These are phyloP conservation scores for Callopanchax toddi DNA, from an alignment of 2,113 vertebrate species.

Conservation along the genomic window DNA sequence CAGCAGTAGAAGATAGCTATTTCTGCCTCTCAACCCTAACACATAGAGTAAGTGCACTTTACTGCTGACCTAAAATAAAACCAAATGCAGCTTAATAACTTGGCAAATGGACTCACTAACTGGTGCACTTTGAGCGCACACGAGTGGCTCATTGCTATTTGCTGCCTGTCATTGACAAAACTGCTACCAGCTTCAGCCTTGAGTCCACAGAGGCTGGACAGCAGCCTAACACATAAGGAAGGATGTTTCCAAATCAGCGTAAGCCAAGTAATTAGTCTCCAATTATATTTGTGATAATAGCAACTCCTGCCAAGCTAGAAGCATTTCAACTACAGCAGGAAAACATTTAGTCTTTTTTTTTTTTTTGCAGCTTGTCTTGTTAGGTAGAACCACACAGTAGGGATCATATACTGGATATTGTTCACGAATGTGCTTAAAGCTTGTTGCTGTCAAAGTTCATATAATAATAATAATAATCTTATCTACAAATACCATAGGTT, in stretches of 20 bases:
- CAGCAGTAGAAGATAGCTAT: slow-evolving; percentile 52
- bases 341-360: slow-evolving; percentile 39
- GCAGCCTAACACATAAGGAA: slow-evolving; percentile 54
- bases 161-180: slow-evolving; percentile 72
- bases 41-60: slow-evolving; percentile 71
- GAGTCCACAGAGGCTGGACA: slow-evolving; percentile 51
- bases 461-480: background rate
- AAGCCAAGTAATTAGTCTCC: slow-evolving; percentile 70
- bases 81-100: slow-evolving; percentile 77
- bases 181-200: slow-evolving; percentile 47
- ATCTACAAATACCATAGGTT: background rate
- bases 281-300: slow-evolving; percentile 75
- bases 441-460: slow-evolving; percentile 3
- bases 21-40: slow-evolving; percentile 67
- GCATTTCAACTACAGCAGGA: slow-evolving; percentile 48
- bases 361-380: slow-evolving; percentile 32
- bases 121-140: slow-evolving; percentile 70
- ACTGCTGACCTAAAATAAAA: slow-evolving; percentile 77
- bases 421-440: background rate
- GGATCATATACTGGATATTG: slow-evolving; percentile 11
- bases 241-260: slow-evolving; percentile 49
- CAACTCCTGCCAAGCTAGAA: slow-evolving; percentile 63
- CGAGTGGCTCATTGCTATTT: slow-evolving; percentile 72
- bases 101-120: slow-evolving; percentile 76
- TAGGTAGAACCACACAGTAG: slow-evolving; percentile 19